Percentiles rank a stretch among this genome's conserved stretches.
These are phyloP conservation scores for Andrena trimmerana DNA, from an alignment of 2,888 invertebrate species.

Conservation along the genomic window DNA sequence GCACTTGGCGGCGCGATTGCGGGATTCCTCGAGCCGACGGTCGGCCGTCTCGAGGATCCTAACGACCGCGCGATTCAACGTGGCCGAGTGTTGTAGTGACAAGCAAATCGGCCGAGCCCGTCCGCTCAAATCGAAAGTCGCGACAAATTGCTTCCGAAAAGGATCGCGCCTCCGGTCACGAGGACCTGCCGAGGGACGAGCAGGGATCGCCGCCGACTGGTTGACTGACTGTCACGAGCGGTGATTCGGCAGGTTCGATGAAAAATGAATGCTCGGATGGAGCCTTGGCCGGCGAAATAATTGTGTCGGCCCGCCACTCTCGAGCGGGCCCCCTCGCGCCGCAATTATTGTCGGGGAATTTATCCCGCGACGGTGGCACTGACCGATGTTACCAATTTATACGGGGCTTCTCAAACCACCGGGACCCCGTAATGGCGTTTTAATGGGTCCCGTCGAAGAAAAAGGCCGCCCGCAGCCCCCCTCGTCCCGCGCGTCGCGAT, in stretches of 20 bases:
- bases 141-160: constrained; percentile 70
- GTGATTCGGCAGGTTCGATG: constrained; percentile 74
- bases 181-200: constrained; percentile 5
- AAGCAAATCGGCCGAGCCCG: constrained; percentile 9
- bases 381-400: constrained; percentile 62
- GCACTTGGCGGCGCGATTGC: background rate
- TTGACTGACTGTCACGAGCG: constrained; percentile 55
- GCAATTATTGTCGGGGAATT: constrained; percentile 65
- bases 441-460: constrained; percentile 53
- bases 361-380: constrained; percentile 60
- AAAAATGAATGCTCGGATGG: constrained; percentile 60
- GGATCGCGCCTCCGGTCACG: constrained; percentile 29
- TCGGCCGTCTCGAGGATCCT: background rate
- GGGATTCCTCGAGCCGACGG: background rate
- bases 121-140: constrained; percentile 52
- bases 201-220: constrained; percentile 44
- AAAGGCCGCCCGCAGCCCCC: background rate
- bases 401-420: constrained; percentile 41
- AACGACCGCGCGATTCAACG: constrained; percentile 21
- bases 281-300: constrained; percentile 68
- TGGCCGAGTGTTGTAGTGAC: background rate
- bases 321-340: constrained; percentile 20
- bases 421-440: constrained; percentile 37
- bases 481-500: constrained; percentile 34
- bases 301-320: constrained; percentile 62